phyloP scores from a whole-genome alignment of 2,797 vertebrate species.

The Triplophysa bombifrons region DNA sequence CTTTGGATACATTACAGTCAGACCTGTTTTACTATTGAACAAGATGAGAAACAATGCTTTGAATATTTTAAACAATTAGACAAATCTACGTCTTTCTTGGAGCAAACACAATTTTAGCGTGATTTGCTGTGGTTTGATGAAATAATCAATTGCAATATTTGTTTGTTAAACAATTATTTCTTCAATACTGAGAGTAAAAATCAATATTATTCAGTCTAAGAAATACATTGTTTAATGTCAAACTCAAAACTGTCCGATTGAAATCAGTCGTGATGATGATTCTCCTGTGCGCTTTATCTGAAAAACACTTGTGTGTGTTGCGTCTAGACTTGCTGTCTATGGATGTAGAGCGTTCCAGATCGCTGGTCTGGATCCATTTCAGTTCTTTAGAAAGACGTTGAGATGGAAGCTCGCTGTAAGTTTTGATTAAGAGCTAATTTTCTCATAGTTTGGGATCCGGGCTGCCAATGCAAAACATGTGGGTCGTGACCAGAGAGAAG shows the following conservation, averaged over 20 bases:
- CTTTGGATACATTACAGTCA: background rate
- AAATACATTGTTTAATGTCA: background rate
- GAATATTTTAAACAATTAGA: background rate
- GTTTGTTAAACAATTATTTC: background rate
- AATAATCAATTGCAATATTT: background rate
- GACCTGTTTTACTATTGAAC: background rate
- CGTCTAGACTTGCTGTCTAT: background rate
- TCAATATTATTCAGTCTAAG: background rate
- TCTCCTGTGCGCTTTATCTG: background rate
- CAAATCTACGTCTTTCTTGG: too few species aligned
- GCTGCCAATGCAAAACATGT: conserved; percentile 2
- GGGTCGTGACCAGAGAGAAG: background rate
- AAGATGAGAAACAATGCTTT: background rate
- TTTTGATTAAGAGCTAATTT: background rate
- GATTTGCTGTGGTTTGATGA: background rate
- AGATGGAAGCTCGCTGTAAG: background rate
- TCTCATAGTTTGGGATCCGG: background rate
- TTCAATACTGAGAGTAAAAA: too few species aligned
- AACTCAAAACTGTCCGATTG: too few species aligned
- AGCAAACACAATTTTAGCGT: background rate
- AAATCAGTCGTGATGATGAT: background rate
- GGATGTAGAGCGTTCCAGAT: background rate
- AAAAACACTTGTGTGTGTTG: background rate
- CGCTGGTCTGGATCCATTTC: background rate
- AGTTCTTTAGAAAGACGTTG: background rate